Evolutionary conservation across 1,140 invertebrate species (phyloP), one percentile per base, ranked within the genome.

Genomic region (Calycopis cecrops): DNA sequence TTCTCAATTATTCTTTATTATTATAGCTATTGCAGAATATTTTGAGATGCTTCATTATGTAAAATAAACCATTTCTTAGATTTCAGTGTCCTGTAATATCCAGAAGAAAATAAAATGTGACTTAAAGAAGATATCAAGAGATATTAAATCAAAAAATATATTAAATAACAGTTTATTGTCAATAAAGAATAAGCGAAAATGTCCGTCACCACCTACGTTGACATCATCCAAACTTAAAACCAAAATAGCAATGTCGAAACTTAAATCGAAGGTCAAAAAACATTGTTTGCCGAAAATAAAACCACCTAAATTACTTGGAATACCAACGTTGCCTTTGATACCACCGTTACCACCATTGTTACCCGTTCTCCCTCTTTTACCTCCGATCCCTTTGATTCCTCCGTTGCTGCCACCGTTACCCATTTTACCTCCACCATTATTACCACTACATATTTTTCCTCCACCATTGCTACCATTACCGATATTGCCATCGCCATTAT

Each of bases 371-470:
- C 61, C 61, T 16, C 44, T 61, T 34, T 4, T 59, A 28, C 48
- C 47, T 40, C 52, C 60, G 47, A 12, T 64, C n/a, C 63, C 62
- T 9, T 57, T 59, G 18, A 17, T 64, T 34, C 57, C 57, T 33
- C 35, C 67, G 52, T 59, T 61, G 42, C 55, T 78, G 56, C 68
- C 67, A 9, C 12, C 67, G 12, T 42, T 69, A 35, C 67, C 68
- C 14, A 35, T 65, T 35, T 28, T 67, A 44, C 70, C 56, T n/a
- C 61, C 66, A 47, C 62, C 71, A 21, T 17, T 71, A 12, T 55
- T 70, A 47, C 66, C 71, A 17, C 40, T 65, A 38, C 68, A 69
- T 16, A 9, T 66, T 1, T 48, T 69, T 4, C 59, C 65, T 11
- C 16, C 56, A 10, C 42, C 52, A 11, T 10, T 66, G 0, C 49